Evolutionary conservation across 2,888 invertebrate species (phyloP).

Genomic region (Philaethria dido): DNA sequence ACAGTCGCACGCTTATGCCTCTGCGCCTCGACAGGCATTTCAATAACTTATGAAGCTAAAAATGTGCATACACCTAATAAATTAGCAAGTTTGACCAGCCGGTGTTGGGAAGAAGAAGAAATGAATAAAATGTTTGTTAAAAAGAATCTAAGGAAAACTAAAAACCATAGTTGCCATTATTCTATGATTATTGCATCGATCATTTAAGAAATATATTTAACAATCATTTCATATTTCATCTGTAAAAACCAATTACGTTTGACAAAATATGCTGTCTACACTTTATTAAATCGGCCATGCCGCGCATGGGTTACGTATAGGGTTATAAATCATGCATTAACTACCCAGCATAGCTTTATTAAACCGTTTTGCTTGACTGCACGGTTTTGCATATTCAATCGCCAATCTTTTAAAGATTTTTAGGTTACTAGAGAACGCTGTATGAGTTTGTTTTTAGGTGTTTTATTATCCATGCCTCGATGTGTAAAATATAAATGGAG

Average conservation of each 20-base stretch:
- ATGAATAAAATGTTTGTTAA: too few relatives aligned
- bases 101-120: too few relatives aligned
- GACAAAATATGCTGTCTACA: constrained; percentile 54
- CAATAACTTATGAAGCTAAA: too few relatives aligned
- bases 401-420: constrained; percentile 36
- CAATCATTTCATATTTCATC: constrained; percentile 45
- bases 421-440: neutral
- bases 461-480: neutral
- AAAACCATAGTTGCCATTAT: too few relatives aligned
- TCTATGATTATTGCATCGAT: neutral
- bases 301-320: constrained; percentile 57
- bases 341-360: constrained; percentile 63
- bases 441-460: neutral
- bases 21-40: too few relatives aligned
- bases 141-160: too few relatives aligned
- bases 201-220: constrained; percentile 38
- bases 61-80: too few relatives aligned
- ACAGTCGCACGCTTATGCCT: too few relatives aligned
- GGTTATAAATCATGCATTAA: constrained; percentile 67
- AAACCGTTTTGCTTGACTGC: constrained; percentile 58
- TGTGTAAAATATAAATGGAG: neutral
- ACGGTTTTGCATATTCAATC: constrained; percentile 47
- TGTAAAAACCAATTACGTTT: constrained; percentile 50
- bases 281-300: constrained; percentile 62
- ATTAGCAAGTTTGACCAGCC: too few relatives aligned